phyloP scores from a whole-genome alignment of 2,797 vertebrate genomes.

The Enteromius anoplus region DNA sequence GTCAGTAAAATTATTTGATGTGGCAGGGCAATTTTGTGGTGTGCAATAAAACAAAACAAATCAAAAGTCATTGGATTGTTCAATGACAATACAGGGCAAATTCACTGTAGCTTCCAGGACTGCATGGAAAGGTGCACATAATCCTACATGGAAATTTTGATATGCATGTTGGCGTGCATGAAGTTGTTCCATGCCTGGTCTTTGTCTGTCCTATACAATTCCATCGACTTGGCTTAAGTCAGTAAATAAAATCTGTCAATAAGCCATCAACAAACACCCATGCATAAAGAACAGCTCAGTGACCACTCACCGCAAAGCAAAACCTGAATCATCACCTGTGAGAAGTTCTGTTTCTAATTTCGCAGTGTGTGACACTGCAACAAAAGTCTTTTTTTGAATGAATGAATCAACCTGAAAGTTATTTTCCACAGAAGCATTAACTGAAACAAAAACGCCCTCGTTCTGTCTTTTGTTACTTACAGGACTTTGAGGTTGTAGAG shows the following conservation, averaged over 20 bases:
- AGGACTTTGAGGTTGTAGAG: conserved; percentile 93
- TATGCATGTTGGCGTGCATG: background rate
- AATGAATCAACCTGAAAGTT: conserved; percentile 10
- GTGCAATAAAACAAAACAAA: background rate
- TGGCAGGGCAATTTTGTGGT: conserved; percentile 6
- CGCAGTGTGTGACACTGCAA: background rate
- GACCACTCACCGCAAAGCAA: background rate
- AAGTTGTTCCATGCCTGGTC: conserved; percentile 3
- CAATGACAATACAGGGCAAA: conserved; percentile 3
- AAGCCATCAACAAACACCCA: conserved; percentile 12
- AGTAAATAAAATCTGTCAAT: conserved; percentile 15
- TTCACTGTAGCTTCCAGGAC: background rate
- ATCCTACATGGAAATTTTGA: conserved; percentile 9
- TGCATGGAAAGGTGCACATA: background rate
- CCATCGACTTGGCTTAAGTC: background rate
- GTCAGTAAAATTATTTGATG: conserved; percentile 2
- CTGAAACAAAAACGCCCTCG: conserved; percentile 4
- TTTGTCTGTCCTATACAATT: background rate
- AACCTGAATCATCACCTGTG: conserved; percentile 32
- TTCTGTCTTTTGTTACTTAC: conserved; percentile 79
- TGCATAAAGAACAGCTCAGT: background rate
- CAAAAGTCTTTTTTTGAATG: conserved; percentile 18
- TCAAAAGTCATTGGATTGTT: background rate
- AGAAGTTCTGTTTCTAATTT: conserved; percentile 23
- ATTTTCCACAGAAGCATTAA: conserved; percentile 32